Base-by-base conservation (phyloP, 2,797 vertebrate species). In the Denticeps clupeoides region DNA sequence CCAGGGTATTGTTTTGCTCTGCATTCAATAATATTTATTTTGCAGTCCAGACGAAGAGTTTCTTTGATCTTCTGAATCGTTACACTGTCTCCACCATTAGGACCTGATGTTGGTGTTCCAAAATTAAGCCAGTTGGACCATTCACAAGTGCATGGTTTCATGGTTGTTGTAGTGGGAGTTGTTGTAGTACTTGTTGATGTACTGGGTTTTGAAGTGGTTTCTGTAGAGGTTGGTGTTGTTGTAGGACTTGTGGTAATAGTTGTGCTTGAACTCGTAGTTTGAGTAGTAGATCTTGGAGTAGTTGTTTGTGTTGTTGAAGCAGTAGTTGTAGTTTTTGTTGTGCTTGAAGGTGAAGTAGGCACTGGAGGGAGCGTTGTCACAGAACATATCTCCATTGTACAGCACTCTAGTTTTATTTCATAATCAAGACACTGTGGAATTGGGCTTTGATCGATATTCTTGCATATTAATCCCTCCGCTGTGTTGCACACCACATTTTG, bases 381-480 rank as follows among this genome's bases (percentile, higher is more conserved):
- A 15, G 18, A 18, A 24, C 65, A 68, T 12, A 41, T 13, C 3
- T 25, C 18, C 7, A 2, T 37, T 5, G 54, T 44, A 38, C 73
- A 78, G 33, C 75, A 78, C 22, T 71, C 51, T 1, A 69, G 56
- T 21, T 53, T 63, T 15, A 78, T 47, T 49, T 75, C 69, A 55
- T 74, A 78, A 51, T 78, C 38, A 8, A 63, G 48, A 49, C 75
- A 78, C 13, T 71, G 59, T 1, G 60, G 64, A 0, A 60, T 60
- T 9, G 3, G n/a, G 2, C 19, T 15, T 32, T 75, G 74, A 19
- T 62, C 18, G 11, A 41, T 71, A 44, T 77, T 77, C 7, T 64
- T 7, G 55, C 74, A 77, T 23, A 70, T 2, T 5, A 77, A 18
- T 19, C 74, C 69, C 21, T 63, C 32, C 4, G 56, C 1, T 1